Evolutionary conservation across 2,888 invertebrate species (phyloP), one percentile per base, ranked within the genome.

Genomic region (Orgyia antiqua): DNA sequence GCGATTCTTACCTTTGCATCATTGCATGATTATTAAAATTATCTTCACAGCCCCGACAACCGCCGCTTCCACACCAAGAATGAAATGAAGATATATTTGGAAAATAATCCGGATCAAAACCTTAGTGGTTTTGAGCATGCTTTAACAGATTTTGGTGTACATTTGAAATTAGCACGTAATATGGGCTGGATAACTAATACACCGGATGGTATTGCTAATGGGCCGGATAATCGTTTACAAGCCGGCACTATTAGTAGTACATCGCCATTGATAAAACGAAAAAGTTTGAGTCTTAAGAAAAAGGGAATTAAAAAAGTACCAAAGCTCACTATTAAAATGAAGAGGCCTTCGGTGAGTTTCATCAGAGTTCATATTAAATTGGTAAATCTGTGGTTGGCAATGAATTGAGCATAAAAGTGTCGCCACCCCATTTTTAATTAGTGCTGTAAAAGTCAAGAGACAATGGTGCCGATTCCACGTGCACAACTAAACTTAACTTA

Each of bases 101-200:
- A 76, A 27, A 58, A 58, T 24, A 53, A 53, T 2, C 43, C 60
- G 0, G 58, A 65, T 5, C 53, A 56, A 1, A 26, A 42, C 0
- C 32, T 73, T 1, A 58, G 51, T n/a, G 41, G 50, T 0, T 79
- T 69, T 39, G 71, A 75, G 23, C 29, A 53, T 8, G 75, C 68
- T 1, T 56, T 87, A 1, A 45, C 74, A 21, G 87, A 87, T 45
- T 87, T 87, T 27, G 82, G 84, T 1, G 71, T 78, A 0, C 87
- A 87, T 42, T 48, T 86, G 26, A 87, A 87, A 45, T 50, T 83
- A 11, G 58, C 87, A 0, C 56, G 84, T 0, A 68, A 82, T 0
- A 69, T 87, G 60, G 86, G 87, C 9, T 87, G 87, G 86, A 73
- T 74, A 35, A 39, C 55, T 0, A 51, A 40, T 9, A 66, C 70